Evolutionary conservation across 2,888 invertebrate genomes (phyloP).

Genomic region (Tenthredo livida): DNA sequence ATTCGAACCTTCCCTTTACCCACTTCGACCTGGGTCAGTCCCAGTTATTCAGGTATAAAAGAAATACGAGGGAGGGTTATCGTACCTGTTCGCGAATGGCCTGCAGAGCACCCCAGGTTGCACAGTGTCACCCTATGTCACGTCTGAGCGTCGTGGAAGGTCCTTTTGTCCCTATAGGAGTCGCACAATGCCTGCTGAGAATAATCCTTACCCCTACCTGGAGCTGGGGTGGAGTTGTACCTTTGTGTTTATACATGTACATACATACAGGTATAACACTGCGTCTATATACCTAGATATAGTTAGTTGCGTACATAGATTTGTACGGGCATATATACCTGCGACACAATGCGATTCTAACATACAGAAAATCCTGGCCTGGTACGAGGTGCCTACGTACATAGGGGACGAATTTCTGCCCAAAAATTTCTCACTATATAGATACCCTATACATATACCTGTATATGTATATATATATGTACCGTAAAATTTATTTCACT

Average conservation of each 20-base stretch:
- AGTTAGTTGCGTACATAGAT: not conserved
- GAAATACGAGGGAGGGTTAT: slow-evolving; percentile 17
- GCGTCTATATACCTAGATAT: not conserved
- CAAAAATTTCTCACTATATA: not conserved
- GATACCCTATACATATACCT: too few relatives aligned
- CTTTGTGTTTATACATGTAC: slow-evolving; percentile 59
- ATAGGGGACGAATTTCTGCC: not conserved
- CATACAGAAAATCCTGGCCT: not conserved
- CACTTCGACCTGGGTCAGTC: not conserved
- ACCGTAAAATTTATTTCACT: not conserved
- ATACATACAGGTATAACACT: not conserved
- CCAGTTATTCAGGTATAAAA: not conserved
- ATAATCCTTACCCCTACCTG: slow-evolving; percentile 63
- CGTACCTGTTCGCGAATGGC: slow-evolving; percentile 38
- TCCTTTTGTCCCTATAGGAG: slow-evolving; percentile 63
- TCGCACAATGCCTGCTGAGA: slow-evolving; percentile 62
- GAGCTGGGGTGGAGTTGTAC: slow-evolving; percentile 62
- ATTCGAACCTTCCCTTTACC: not conserved
- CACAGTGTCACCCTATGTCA: slow-evolving; percentile 61
- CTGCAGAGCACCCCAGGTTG: not conserved
- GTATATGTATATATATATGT: not conserved
- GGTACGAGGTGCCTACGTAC: not conserved
- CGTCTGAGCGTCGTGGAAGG: slow-evolving; percentile 63
- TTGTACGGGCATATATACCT: not conserved
- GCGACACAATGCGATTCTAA: not conserved